These are phyloP conservation scores for Rhynchophorus ferrugineus DNA, from an alignment of 1,140 invertebrate species.

Conservation along the genomic window DNA sequence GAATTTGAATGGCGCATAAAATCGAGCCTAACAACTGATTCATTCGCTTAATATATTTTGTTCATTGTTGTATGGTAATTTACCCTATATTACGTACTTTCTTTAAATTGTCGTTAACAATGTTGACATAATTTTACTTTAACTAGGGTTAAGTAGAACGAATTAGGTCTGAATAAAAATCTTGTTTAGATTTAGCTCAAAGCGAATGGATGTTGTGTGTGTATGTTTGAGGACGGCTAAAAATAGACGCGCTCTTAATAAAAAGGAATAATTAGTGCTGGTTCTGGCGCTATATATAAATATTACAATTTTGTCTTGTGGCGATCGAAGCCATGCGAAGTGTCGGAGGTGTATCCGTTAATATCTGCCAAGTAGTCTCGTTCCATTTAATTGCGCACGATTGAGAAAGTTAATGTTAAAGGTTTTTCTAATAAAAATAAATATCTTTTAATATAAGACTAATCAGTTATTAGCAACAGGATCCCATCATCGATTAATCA, in stretches of 20 bases:
- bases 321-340: too few relatives aligned
- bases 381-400: too few relatives aligned
- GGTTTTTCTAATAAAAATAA: too few relatives aligned
- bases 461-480: too few relatives aligned
- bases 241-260: background rate
- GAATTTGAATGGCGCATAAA: too few relatives aligned
- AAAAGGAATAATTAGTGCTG: background rate
- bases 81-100: conserved; percentile 18
- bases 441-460: too few relatives aligned
- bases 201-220: background rate
- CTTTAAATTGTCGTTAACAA: conserved; percentile 22
- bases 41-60: conserved; percentile 9
- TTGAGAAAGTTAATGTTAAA: too few relatives aligned
- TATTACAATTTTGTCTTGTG: background rate
- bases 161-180: conserved; percentile 21
- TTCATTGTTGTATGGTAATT: conserved; percentile 19
- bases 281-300: background rate
- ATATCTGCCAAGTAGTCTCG: too few relatives aligned
- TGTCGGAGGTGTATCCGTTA: too few relatives aligned
- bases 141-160: conserved; percentile 21
- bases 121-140: conserved; percentile 22
- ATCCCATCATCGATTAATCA: too few relatives aligned
- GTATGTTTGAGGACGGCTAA: background rate
- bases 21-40: too few relatives aligned
- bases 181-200: conserved; percentile 1